These are phyloP conservation scores for Caenorhabditis inopinata DNA, from an alignment of 1,140 invertebrate genomes.

Conservation along the genomic window DNA sequence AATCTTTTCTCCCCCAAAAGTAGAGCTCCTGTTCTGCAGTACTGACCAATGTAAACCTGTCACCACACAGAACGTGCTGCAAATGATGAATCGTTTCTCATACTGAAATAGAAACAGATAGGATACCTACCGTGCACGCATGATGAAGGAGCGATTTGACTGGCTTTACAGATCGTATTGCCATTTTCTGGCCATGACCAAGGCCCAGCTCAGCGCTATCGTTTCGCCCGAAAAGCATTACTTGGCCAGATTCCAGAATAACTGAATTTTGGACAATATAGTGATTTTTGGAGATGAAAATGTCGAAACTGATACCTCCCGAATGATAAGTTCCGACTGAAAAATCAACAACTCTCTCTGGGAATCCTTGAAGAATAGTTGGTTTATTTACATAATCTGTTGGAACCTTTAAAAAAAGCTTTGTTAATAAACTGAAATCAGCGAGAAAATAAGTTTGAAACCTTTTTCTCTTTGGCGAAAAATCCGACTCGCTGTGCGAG, in stretches of 20 bases:
- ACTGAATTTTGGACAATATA: no score
- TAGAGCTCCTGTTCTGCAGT: slow-evolving; percentile 74
- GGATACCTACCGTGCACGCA: slow-evolving; percentile 69
- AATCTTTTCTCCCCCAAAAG: slow-evolving; percentile 73
- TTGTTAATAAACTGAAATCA: no score
- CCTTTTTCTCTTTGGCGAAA: slow-evolving; percentile 66
- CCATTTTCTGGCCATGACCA: slow-evolving; percentile 67
- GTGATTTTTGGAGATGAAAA: slow-evolving; percentile 44
- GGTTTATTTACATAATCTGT: slow-evolving; percentile 69
- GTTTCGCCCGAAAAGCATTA: slow-evolving; percentile 74
- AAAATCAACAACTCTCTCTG: slow-evolving; percentile 61
- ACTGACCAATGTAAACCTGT: slow-evolving; percentile 73
- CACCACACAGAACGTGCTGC: slow-evolving; percentile 73
- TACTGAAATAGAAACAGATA: no score
- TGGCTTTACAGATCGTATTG: slow-evolving; percentile 67
- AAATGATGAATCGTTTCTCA: slow-evolving; percentile 51
- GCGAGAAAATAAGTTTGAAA: slow-evolving; percentile 49
- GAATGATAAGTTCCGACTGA: slow-evolving; percentile 55
- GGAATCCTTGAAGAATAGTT: slow-evolving; percentile 67
- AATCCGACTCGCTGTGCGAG: slow-evolving; percentile 71
- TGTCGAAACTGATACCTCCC: neutral
- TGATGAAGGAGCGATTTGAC: slow-evolving; percentile 71
- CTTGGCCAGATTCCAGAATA: slow-evolving; percentile 73
- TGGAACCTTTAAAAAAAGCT: slow-evolving; percentile 64
- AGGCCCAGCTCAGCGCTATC: slow-evolving; percentile 72